Percentiles rank a stretch among this genome's conserved stretches.
phyloP scores from a whole-genome alignment of 2,888 invertebrate species.

The Brenthis daphne region DNA sequence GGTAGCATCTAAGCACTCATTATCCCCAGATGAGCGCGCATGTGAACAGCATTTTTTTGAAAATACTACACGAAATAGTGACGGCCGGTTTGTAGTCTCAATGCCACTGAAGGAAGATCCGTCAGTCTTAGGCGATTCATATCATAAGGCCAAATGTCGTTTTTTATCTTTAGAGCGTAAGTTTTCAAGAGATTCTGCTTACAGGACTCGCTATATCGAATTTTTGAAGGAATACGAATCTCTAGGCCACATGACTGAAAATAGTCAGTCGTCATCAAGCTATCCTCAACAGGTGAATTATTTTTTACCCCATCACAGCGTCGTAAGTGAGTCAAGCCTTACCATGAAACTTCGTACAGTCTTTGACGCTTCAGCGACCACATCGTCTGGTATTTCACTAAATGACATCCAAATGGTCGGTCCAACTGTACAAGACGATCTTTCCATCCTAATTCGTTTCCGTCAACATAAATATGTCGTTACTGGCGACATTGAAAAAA shows the following conservation, averaged over 20 bases:
- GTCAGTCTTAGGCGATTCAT: conserved; percentile 22
- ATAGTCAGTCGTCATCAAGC: neutral
- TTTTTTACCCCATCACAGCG: conserved; percentile 42
- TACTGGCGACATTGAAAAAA: conserved; percentile 20
- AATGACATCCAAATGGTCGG: conserved; percentile 21
- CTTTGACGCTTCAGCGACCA: conserved; percentile 34
- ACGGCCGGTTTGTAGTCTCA: too few relatives aligned
- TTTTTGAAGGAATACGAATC: conserved; percentile 32
- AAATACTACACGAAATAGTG: too few relatives aligned
- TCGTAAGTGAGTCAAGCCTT: conserved; percentile 31
- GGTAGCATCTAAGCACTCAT: too few relatives aligned
- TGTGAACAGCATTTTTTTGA: too few relatives aligned
- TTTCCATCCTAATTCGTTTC: conserved; percentile 20
- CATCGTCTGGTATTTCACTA: neutral
- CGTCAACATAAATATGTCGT: conserved; percentile 23
- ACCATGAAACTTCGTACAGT: conserved; percentile 40
- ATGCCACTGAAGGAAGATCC: conserved; percentile 36
- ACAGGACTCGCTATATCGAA: conserved; percentile 25
- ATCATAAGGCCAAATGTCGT: conserved; percentile 7
- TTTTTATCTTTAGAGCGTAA: conserved; percentile 29
- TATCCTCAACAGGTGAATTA: conserved; percentile 20
- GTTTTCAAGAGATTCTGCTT: conserved; percentile 15
- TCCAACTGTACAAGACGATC: conserved; percentile 21
- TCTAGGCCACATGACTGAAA: conserved; percentile 33
- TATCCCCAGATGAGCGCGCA: too few relatives aligned